Evolutionary conservation across 2,113 vertebrate species (phyloP).

Genomic region (Myocastor coypus): DNA sequence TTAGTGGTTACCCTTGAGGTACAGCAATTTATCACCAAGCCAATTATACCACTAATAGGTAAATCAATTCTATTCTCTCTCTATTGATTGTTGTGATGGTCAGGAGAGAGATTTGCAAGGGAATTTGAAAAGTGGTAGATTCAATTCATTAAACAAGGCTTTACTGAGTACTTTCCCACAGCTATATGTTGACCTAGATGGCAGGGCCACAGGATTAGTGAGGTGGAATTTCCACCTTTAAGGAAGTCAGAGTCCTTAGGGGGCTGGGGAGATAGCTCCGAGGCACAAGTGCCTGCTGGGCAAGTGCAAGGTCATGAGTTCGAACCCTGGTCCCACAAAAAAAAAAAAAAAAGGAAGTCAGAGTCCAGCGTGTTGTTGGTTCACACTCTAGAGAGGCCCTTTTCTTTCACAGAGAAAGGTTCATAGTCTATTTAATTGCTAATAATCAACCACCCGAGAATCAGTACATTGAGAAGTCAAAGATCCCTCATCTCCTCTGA

Average conservation of each 20-base stretch:
- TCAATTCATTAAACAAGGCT: conserved; percentile 39
- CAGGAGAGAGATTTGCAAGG: conserved; percentile 52
- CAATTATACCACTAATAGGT: conserved; percentile 46
- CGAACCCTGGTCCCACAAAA: too few species aligned
- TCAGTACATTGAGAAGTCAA: not conserved
- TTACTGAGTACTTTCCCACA: not conserved
- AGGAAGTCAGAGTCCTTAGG: not conserved
- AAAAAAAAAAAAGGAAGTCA: conserved; percentile 14
- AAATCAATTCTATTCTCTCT: conserved; percentile 49
- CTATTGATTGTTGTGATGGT: conserved; percentile 51
- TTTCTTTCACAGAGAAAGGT: not conserved
- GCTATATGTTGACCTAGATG: not conserved
- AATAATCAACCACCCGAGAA: not conserved
- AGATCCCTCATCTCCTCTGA: not conserved
- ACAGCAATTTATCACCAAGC: conserved; percentile 44
- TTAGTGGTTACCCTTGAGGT: not conserved
- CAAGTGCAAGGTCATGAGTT: too few species aligned
- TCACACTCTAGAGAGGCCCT: not conserved
- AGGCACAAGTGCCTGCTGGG: too few species aligned
- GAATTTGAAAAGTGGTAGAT: conserved; percentile 43
- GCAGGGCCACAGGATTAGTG: not conserved
- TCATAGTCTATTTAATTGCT: not conserved
- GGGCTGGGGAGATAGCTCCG: too few species aligned
- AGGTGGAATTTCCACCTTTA: not conserved
- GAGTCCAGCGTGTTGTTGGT: not conserved